A percentile compares a stretch with the other conserved stretches of the same genome.
Evolutionary conservation across 2,888 invertebrate genomes (phyloP).

Genomic region (Halictus quadricinctus): DNA sequence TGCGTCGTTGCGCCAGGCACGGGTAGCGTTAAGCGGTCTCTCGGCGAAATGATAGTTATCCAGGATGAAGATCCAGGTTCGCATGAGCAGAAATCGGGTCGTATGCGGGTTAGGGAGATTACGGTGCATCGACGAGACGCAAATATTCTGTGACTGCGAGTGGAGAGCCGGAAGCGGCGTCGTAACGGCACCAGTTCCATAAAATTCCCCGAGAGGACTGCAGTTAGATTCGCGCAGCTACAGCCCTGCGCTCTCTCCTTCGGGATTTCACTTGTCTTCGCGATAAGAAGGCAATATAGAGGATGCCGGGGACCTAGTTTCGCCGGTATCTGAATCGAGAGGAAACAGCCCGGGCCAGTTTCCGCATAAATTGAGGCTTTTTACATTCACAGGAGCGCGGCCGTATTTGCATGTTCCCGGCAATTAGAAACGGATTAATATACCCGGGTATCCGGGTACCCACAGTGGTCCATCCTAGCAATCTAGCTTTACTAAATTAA

Average conservation of each 20-base stretch:
- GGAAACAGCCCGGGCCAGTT: slow-evolving; percentile 12
- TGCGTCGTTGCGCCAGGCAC: no score
- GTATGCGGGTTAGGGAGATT: not conserved
- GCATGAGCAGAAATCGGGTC: not conserved
- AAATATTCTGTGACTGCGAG: not conserved
- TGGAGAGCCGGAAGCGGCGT: slow-evolving; percentile 5
- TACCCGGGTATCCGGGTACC: not conserved
- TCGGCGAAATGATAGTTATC: not conserved
- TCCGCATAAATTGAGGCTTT: slow-evolving; percentile 41
- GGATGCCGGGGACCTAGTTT: slow-evolving; percentile 52
- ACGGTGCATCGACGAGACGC: not conserved
- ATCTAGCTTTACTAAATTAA: no score
- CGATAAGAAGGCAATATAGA: slow-evolving; percentile 51
- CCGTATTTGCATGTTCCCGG: slow-evolving; percentile 29
- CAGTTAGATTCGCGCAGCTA: slow-evolving; percentile 39
- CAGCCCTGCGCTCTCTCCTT: slow-evolving; percentile 26
- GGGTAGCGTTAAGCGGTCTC: not conserved
- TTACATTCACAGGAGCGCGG: not conserved
- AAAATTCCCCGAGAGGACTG: slow-evolving; percentile 38
- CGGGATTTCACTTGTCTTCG: slow-evolving; percentile 55
- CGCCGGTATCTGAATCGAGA: slow-evolving; percentile 30
- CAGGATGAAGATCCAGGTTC: not conserved
- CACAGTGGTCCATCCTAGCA: no score
- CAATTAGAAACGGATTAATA: slow-evolving; percentile 31
- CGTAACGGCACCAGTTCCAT: slow-evolving; percentile 20